Evolutionary conservation across 2,113 vertebrate species (phyloP).

Genomic region (Raja brachyura): DNA sequence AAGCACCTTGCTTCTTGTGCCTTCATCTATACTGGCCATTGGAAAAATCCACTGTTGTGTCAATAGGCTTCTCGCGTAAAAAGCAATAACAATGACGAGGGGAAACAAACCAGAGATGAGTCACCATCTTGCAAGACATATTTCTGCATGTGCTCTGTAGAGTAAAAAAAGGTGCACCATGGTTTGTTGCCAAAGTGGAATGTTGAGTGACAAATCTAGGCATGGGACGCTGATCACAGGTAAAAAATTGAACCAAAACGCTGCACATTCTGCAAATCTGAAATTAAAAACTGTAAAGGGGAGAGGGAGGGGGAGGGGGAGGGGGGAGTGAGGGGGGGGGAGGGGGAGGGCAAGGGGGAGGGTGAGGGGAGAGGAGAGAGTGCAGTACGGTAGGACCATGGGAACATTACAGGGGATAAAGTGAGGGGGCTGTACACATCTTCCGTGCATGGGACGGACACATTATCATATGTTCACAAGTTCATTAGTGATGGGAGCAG

Average conservation of each 20-base stretch:
- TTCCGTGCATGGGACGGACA: neutral
- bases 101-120: neutral
- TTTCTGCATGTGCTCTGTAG: neutral
- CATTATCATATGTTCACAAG: neutral
- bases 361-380: too few species aligned
- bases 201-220: neutral
- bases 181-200: neutral
- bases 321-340: too few species aligned
- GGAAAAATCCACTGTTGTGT: neutral
- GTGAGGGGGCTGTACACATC: neutral
- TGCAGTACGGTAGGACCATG: neutral
- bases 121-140: neutral
- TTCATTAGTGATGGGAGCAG: too few species aligned
- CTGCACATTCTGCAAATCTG: too few species aligned
- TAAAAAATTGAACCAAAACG: neutral
- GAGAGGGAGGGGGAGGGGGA: too few species aligned
- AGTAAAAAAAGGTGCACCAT: neutral
- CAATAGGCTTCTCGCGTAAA: neutral
- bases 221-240: neutral
- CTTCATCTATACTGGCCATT: neutral
- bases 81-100: neutral
- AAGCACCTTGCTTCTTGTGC: neutral
- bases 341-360: too few species aligned
- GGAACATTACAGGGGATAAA: neutral
- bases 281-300: neutral